Base-by-base conservation (phyloP, 1,140 invertebrate species). In the Orius laevigatus region DNA sequence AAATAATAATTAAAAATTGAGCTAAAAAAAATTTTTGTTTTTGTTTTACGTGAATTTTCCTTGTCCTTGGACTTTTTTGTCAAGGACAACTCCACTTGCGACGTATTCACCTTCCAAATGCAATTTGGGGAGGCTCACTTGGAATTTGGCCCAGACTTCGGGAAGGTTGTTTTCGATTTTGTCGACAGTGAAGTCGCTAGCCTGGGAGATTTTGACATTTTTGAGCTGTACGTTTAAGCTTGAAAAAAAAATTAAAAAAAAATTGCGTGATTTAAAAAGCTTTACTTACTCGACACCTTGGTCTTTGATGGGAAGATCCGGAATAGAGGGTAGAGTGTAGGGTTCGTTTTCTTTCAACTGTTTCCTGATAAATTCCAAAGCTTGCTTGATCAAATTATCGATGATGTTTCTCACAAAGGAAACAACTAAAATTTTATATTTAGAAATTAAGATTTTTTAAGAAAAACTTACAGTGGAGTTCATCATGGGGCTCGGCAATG, bases 141-240 rank as follows among this genome's bases (percentile, higher is more conserved):
- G 6, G 33, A 51, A 51, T 34, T 46, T 51, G 1, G 50, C 50
- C 44, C 44, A 47, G 18, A 51, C 39, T 5, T 32, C 39, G 8
- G 47, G 12, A 9, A 47, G 6, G 31, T 51, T 47, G 15, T 51
- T 51, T 32, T 51, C 44, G 2, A 51, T 46, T 9, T 51, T 9
- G 25, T 51, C 39, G 2, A 51, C 35, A 4, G 32, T 19, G 36
- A 51, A 51, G 18, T 51, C 32, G 6, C n/a, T 20, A 15, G 44
- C 50, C 16, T 51, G 6, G n/a, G 50, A 51, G 11, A 51, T 12
- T 31, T 12, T 34, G 8, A 51, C 34, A 14, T 48, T 20, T 10
- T 40, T 32, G 16, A 51, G 42, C 3, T 34, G 34, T 9, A 31
- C 50, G 3, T 15, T 14, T 16, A 47, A 9, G 10, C 32, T 36